phyloP scores from a whole-genome alignment of 2,888 invertebrate genomes.

The Sylvicola cinctus region DNA sequence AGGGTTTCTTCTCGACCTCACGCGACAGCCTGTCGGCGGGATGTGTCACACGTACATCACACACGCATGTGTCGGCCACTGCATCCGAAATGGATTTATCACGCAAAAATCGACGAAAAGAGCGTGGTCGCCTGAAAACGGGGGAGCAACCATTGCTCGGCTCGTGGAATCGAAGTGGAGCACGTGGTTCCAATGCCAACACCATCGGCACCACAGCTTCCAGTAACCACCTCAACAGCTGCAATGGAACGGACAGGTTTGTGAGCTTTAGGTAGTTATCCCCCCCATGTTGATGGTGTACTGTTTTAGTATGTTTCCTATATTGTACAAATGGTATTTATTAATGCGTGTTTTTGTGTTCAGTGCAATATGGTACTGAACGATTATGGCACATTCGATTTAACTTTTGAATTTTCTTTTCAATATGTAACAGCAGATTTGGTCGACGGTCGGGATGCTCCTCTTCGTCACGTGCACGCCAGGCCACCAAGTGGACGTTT shows the following conservation, averaged over 20 bases:
- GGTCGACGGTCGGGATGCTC: background rate
- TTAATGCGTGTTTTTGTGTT: too few species aligned
- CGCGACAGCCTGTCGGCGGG: conserved; percentile 53
- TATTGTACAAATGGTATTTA: too few species aligned
- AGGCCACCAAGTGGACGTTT: conserved; percentile 59
- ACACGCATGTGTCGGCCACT: conserved; percentile 32
- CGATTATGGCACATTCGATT: background rate
- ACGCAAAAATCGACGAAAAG: conserved; percentile 38
- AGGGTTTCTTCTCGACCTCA: conserved; percentile 47
- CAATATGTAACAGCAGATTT: background rate
- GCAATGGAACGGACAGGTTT: conserved; percentile 47
- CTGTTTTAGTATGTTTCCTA: too few species aligned
- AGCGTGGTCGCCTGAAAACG: conserved; percentile 43
- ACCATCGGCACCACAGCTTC: conserved; percentile 32
- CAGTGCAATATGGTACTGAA: too few species aligned
- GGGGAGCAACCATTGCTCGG: conserved; percentile 55
- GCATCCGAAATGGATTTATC: conserved; percentile 57
- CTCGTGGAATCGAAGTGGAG: conserved; percentile 39
- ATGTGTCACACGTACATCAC: conserved; percentile 38
- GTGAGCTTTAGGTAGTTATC: conserved; percentile 7
- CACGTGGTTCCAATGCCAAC: conserved; percentile 28
- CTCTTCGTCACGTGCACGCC: conserved; percentile 8
- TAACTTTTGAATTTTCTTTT: background rate
- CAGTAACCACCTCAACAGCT: conserved; percentile 39
- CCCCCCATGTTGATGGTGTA: background rate